Evolutionary conservation across 2,797 vertebrate species (phyloP), one percentile per base, ranked within the genome.

Genomic region (Siniperca scherzeri): DNA sequence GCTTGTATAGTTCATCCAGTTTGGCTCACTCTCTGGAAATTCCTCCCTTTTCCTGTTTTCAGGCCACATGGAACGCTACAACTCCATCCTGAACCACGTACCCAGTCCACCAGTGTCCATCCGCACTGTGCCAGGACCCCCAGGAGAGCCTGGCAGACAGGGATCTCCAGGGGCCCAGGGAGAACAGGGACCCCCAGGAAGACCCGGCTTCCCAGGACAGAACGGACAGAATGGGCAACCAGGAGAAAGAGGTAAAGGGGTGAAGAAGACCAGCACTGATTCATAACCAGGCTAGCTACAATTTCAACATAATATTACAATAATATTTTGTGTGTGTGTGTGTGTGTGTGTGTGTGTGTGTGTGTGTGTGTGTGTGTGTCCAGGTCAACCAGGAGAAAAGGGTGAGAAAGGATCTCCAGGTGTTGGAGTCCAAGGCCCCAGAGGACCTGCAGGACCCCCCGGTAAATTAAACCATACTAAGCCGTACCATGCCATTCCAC

Each of bases 61-160:
- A 99, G 98, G 96, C 90, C 98, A 99, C 93, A 97, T 99, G 97
- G 94, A 96, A 8, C 97, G 98, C 53, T 99, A 97, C 85, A 98
- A 96, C 80, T 96, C 97, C 19, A 95, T 99, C 89, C 95, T 99
- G 86, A 99, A 97, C 93, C 97, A 98, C 33, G 94, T 96, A 19
- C 98, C 98, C 77, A 98, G 97, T 89, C 97, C 97, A 2, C 96
- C 97, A 0, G 93, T 97, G 30, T 96, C 97, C 1, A 89, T 97
- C 50, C 96, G 97, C 77, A 97, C 97, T 0, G 89, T 98, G 0
- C 96, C 97, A 0, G 98, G 98, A 17, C 97, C 98, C 33, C 98
- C 98, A 0, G 98, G 98, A n/a, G 97, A 98, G 72, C 94, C 98
- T 0, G 98, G 98, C 14, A 95, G 97, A 7, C 95, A 92, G 7